A percentile compares a stretch with the other conserved stretches of the same genome.
Evolutionary conservation across 2,888 invertebrate species (phyloP).

Genomic region (Drosophila multiciliata): DNA sequence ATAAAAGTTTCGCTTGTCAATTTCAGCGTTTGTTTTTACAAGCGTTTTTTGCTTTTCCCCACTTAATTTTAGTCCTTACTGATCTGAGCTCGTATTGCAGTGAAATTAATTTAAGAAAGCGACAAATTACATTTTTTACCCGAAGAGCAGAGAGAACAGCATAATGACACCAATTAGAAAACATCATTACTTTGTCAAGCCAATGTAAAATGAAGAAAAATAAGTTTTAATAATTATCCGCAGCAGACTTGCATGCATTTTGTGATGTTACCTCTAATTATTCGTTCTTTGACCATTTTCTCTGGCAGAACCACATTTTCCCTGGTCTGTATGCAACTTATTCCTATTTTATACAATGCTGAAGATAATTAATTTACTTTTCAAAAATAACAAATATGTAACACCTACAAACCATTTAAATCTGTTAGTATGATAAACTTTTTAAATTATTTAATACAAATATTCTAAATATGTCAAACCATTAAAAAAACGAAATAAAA

Average conservation of each 20-base stretch:
- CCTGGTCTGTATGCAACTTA: neutral
- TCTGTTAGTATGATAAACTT: neutral
- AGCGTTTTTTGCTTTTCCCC: constrained; percentile 9
- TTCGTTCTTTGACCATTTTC: neutral
- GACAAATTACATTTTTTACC: constrained; percentile 14
- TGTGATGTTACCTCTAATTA: constrained; percentile 46
- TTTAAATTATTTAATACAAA: neutral
- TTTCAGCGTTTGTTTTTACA: constrained; percentile 43
- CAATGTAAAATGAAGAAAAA: neutral
- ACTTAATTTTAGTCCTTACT: neutral
- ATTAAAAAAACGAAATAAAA: neutral
- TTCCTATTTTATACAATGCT: neutral
- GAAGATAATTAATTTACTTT: no score
- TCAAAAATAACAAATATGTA: no score
- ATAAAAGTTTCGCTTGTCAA: constrained; percentile 53
- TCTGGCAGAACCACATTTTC: neutral
- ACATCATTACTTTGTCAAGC: constrained; percentile 35
- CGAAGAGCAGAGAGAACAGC: neutral
- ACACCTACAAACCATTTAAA: no score
- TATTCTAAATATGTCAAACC: neutral
- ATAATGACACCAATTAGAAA: constrained; percentile 46
- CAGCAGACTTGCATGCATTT: constrained; percentile 44
- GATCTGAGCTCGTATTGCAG: constrained; percentile 51
- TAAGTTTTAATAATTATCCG: constrained; percentile 20
- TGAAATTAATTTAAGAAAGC: constrained; percentile 57